phyloP scores from a whole-genome alignment of 2,888 invertebrate species.

The Hyppa rectilinea region DNA sequence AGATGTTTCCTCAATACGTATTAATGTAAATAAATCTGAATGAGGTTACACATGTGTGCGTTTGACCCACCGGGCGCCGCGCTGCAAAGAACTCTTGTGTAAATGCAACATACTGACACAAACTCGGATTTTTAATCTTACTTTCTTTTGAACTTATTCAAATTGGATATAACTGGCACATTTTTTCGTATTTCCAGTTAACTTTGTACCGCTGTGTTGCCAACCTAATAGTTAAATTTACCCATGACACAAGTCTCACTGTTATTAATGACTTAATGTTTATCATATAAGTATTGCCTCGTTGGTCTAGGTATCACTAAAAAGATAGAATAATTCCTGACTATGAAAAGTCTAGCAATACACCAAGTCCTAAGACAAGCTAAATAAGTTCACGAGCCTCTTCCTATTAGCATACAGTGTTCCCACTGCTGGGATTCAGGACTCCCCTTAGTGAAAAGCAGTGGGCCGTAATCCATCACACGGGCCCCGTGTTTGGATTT shows the following conservation, averaged over 20 bases:
- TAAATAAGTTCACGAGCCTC: not conserved
- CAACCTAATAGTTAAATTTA: not conserved
- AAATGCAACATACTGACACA: conserved; percentile 46
- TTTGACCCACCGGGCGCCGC: conserved; percentile 42
- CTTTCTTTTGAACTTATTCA: conserved; percentile 31
- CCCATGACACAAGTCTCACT: not conserved
- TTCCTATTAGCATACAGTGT: no score
- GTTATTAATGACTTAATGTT: conserved; percentile 5
- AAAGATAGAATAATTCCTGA: no score
- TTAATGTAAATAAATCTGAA: conserved; percentile 37
- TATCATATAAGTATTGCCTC: no score
- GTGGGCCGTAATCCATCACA: no score
- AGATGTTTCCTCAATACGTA: conserved; percentile 16
- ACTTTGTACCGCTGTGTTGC: not conserved
- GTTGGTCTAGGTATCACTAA: no score
- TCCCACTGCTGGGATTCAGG: no score
- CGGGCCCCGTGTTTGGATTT: no score
- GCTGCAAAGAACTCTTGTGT: conserved; percentile 46
- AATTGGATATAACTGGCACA: not conserved
- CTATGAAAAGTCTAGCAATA: no score
- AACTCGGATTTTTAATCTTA: conserved; percentile 22
- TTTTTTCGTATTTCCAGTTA: not conserved
- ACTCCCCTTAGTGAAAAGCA: no score
- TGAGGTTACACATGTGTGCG: conserved; percentile 46
- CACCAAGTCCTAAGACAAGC: no score